Conservation (phyloP, 2,113 vertebrate species). For the Murina feae region DNA sequence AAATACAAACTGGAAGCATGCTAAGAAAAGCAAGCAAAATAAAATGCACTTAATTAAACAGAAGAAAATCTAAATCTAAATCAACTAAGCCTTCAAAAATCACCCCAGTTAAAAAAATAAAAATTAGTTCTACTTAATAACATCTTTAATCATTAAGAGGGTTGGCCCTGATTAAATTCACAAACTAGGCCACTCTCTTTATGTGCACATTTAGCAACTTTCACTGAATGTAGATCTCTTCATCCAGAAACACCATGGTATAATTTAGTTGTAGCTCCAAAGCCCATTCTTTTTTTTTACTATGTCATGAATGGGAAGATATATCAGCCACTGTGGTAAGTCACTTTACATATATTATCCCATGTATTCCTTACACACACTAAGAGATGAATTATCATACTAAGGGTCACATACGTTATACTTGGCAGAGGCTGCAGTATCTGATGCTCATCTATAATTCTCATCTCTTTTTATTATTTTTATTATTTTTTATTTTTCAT, state of each 20-base stretch:
- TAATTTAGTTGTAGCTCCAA: not conserved
- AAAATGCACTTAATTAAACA: conserved; percentile 29
- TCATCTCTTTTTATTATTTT: not conserved
- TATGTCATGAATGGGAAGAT: not conserved
- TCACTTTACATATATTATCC: not conserved
- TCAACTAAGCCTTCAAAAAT: conserved; percentile 6
- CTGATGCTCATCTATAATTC: not conserved
- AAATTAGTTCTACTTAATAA: conserved; percentile 33
- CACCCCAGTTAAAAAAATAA: not conserved
- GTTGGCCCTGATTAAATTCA: not conserved
- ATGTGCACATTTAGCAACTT: not conserved
- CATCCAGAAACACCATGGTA: not conserved
- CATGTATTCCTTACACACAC: not conserved
- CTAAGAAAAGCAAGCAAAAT: conserved; percentile 28
- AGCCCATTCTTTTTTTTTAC: not conserved
- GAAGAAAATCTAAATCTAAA: not conserved
- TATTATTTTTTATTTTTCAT: not conserved
- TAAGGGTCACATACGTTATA: not conserved
- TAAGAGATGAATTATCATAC: not conserved
- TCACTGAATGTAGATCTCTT: not conserved
- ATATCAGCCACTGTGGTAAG: not conserved
- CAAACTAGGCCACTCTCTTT: not conserved
- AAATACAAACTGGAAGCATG: not conserved
- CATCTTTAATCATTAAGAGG: conserved; percentile 6
- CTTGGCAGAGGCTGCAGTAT: not conserved